Evolutionary conservation across 2,113 vertebrate genomes (phyloP), one percentile per base, ranked within the genome.

Genomic region (Papio anubis): DNA sequence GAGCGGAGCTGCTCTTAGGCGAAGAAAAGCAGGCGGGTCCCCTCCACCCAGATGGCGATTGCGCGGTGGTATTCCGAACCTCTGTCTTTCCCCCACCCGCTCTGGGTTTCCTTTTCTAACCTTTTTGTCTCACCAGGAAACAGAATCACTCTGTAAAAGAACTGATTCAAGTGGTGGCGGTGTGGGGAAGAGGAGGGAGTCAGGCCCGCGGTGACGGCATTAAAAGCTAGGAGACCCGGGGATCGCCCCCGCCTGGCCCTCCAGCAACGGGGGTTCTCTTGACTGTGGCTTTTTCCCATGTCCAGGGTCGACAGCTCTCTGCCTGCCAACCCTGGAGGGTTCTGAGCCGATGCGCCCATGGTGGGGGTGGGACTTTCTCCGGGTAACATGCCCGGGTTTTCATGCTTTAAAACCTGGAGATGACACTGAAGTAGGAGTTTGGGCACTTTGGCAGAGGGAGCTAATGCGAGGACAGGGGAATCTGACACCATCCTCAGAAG

Each of bases 11-110:
- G 35, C 2, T 32, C 57, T n/a, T 30, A 0, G 5, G 48, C 82
- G 14, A 11, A 43, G 78, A 32, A 20, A 38, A 6, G 80, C 27
- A 4, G 16, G 45, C 21, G 4, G 45, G 61, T 81, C n/a, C 9
- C n/a, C 27, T 32, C 0, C 17, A 1, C 3, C 5, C 87, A 52
- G 8, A n/a, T 0, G 3, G 1, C 21, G 35, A 0, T 5, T 2
- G 6, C 79, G 1, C 0, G 75, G 52, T 20, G 0, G 13, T 2
- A 55, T 23, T 38, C 2, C 1, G n/a, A 66, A 61, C 32, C 35
- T 52, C 35, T 76, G 6, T 38, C 40, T 81, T 21, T 27, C 12
- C 57, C 23, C 21, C 25, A 1, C 25, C 9, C 76, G 16, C 3
- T 3, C 6, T 32, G 40, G 43, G 40, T 80, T 48, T 84, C 27